Evolutionary conservation across 1,140 invertebrate genomes (phyloP), one percentile per base, ranked within the genome.

Genomic region (Calliopsis andreniformis): DNA sequence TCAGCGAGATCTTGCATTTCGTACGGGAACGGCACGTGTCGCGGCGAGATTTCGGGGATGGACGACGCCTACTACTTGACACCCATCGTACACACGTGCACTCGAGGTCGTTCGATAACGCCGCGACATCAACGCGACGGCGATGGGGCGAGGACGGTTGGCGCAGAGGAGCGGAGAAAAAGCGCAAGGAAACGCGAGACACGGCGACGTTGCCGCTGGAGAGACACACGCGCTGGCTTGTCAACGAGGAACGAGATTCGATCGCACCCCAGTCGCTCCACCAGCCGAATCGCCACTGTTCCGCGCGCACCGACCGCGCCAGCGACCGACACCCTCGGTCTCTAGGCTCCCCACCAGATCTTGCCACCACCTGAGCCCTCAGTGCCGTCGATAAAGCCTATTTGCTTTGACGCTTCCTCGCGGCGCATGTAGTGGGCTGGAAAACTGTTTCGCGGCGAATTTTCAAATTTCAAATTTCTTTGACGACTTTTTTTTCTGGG

Each of bases 281-380:
- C 66, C 30, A 77, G 79, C 39, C 79, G 66, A 69, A 68, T 72
- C 56, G 45, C 55, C 68, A 78, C 80, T 82, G 75, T 45, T 78
- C 79, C 59, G 16, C 67, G 73, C 55, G 72, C 61, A 69, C 62
- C 79, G 39, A 78, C 80, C 73, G n/a, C 35, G 10, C 35, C 35
- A 59, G 55, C 80, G 67, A 81, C 73, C 68, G 79, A 78, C 62
- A 82, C 80, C 67, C 80, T 77, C 66, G 39, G 61, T 70, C 67
- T 63, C 73, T 56, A 39, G 16, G 28, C 10, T 30, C 28, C 47
- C 42, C 63, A 3, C 56, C 7, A 20, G 4, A 47, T 18, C 39
- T 72, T 63, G 3, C 69, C 25, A 56, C 45, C 69, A 47, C 49
- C 43, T 25, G 61, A 43, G 16, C 12, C 20, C 42, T n/a, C 80